Evolutionary conservation across 1,140 invertebrate species (phyloP), one percentile per base, ranked within the genome.

Genomic region (Sminthurinus signatus): DNA sequence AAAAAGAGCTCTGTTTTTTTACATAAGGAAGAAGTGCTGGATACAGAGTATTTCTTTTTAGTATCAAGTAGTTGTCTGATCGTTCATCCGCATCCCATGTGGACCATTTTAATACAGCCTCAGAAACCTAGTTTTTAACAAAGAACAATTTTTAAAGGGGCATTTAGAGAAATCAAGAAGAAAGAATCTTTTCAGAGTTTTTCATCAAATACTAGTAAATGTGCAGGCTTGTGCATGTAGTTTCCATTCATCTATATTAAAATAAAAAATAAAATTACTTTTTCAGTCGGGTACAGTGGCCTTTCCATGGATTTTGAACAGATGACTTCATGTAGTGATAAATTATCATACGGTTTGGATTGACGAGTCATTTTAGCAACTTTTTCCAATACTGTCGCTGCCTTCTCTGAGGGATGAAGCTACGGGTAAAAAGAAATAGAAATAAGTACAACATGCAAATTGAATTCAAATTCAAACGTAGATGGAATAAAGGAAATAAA

Each of bases 71-170:
- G 73, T 91, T 92, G 69, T 87, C 89, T 8, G 32, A 36, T 19
- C 88, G 79, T 75, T 91, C 88, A 51, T 88, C 83, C 17, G 32
- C 59, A 46, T 89, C 85, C 91, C 91, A 94, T 66, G 88, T 87
- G 0, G 87, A 84, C 91, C 91, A 95, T 44, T 84, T 80, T 5
- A 85, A 77, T 0, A 83, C 82, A 2, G 82, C 80, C 64, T 84
- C 81, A 12, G 91, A n/a, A n/a, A n/a, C n/a, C n/a, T n/a, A n/a
- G n/a, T n/a, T n/a, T n/a, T n/a, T n/a, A n/a, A n/a, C n/a, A n/a
- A n/a, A n/a, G n/a, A n/a, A n/a, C n/a, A n/a, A n/a, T n/a, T n/a
- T n/a, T n/a, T n/a, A n/a, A n/a, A n/a, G n/a, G n/a, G n/a, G n/a
- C n/a, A n/a, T n/a, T n/a, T n/a, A n/a, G n/a, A n/a, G n/a, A n/a